Conservation (phyloP, 2,797 vertebrate species). For the Sphenodon punctatus region DNA sequence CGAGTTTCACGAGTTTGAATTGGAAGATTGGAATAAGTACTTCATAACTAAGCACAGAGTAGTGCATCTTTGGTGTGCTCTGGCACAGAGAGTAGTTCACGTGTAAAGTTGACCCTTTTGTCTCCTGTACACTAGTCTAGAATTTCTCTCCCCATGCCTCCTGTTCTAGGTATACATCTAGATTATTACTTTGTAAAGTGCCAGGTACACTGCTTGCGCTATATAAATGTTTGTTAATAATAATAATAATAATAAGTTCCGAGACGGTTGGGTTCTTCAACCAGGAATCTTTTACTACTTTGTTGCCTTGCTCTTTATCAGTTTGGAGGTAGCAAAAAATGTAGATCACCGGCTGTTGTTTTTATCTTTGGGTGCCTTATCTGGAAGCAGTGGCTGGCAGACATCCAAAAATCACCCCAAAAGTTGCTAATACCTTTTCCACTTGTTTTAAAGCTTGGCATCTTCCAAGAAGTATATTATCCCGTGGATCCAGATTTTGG, state of each 20-base stretch:
- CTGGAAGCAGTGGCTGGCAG: constrained; percentile 15
- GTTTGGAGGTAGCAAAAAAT: constrained; percentile 21
- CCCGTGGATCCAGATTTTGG: not conserved
- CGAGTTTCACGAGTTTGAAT: not conserved
- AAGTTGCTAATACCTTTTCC: not conserved
- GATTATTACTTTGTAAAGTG: no score
- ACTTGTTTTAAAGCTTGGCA: not conserved
- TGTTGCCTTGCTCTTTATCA: constrained; percentile 8
- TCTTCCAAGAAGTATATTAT: constrained; percentile 10
- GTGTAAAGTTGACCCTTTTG: not conserved
- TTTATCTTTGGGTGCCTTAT: constrained; percentile 26
- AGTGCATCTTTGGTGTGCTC: not conserved
- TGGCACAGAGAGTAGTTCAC: not conserved
- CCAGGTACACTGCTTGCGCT: no score
- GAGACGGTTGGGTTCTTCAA: not conserved
- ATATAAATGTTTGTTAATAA: no score
- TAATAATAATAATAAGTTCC: no score
- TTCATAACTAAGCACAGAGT: not conserved
- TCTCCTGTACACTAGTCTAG: not conserved
- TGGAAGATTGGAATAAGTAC: not conserved
- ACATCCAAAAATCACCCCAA: constrained; percentile 26
- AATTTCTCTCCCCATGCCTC: not conserved
- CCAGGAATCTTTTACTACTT: not conserved
- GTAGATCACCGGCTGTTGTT: not conserved
- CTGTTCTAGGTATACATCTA: not conserved